phyloP scores from a whole-genome alignment of 2,113 vertebrate genomes.

The Tragelaphus strepsiceros region DNA sequence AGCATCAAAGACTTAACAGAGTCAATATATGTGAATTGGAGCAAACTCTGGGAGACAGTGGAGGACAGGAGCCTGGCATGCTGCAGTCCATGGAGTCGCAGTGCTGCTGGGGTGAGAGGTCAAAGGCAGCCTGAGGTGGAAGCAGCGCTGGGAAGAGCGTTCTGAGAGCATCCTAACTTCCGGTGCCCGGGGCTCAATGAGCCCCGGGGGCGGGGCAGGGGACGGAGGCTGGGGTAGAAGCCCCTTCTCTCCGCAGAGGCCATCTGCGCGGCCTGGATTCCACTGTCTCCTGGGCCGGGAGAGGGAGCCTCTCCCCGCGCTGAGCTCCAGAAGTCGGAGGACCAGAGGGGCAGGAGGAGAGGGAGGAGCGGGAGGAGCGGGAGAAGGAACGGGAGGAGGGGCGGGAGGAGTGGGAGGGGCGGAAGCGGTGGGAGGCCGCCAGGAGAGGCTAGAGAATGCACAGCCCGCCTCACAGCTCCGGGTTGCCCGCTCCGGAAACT shows the following conservation, averaged over 20 bases:
- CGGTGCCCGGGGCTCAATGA: too few species aligned
- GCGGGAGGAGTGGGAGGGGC: rapidly evolving
- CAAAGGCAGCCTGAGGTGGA: not conserved
- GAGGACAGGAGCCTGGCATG: not conserved
- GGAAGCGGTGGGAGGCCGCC: not conserved
- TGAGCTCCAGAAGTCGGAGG: not conserved
- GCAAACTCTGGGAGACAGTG: not conserved
- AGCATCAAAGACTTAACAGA: not conserved
- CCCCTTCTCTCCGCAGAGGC: not conserved
- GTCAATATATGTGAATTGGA: rapidly evolving
- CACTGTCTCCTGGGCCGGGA: not conserved
- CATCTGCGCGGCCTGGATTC: not conserved
- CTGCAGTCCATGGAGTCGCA: not conserved
- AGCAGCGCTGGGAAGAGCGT: not conserved
- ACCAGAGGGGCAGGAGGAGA: rapidly evolving
- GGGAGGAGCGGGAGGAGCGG: rapidly evolving
- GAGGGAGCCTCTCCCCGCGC: not conserved
- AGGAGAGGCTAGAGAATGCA: rapidly evolving
- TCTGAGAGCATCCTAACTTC: not conserved
- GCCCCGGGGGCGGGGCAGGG: not conserved
- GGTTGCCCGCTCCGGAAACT: rapidly evolving
- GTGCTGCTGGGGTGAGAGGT: not conserved
- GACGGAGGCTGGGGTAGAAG: too few species aligned
- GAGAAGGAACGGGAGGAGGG: too few species aligned
- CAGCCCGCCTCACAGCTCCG: not conserved